phyloP scores from a whole-genome alignment of 2,113 vertebrate species.

The Cottus gobio region DNA sequence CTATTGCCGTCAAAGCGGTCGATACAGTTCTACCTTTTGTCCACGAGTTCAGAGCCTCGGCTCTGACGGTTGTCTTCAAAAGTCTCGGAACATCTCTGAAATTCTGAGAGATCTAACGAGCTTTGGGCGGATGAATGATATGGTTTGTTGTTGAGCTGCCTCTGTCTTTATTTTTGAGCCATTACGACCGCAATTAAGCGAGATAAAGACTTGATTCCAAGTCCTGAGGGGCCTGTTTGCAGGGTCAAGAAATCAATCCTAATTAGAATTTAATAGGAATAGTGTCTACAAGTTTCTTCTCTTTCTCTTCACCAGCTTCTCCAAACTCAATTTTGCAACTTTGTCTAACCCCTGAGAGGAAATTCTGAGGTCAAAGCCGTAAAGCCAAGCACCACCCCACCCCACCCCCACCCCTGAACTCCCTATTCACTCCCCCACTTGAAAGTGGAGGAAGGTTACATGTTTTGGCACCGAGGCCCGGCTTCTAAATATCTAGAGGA shows the following conservation, averaged over 20 bases:
- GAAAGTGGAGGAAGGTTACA: constrained; percentile 65
- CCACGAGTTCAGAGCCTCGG: not conserved
- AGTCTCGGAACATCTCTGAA: not conserved
- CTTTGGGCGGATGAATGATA: constrained; percentile 3
- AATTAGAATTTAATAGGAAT: constrained; percentile 66
- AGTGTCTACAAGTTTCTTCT: constrained; percentile 29
- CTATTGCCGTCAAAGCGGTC: constrained; percentile 17
- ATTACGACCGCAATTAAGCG: constrained; percentile 57
- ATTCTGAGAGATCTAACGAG: not conserved
- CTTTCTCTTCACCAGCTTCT: not conserved
- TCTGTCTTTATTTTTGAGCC: constrained; percentile 56
- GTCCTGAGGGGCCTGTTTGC: constrained; percentile 45
- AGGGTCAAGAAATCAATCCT: constrained; percentile 56
- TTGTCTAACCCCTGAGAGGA: constrained; percentile 42
- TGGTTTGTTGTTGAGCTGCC: not conserved
- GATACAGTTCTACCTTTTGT: constrained; percentile 6
- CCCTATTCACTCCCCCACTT: constrained; percentile 41
- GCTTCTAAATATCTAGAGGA: constrained; percentile 76
- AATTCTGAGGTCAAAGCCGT: constrained; percentile 49
- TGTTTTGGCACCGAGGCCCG: constrained; percentile 62
- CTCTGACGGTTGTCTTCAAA: not conserved
- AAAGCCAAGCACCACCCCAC: not conserved
- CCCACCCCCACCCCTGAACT: constrained; percentile 17
- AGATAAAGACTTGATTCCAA: constrained; percentile 43
- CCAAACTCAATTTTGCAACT: constrained; percentile 51